These are phyloP conservation scores for Drosophila borealis DNA, from an alignment of 2,888 invertebrate species.

Conservation along the genomic window DNA sequence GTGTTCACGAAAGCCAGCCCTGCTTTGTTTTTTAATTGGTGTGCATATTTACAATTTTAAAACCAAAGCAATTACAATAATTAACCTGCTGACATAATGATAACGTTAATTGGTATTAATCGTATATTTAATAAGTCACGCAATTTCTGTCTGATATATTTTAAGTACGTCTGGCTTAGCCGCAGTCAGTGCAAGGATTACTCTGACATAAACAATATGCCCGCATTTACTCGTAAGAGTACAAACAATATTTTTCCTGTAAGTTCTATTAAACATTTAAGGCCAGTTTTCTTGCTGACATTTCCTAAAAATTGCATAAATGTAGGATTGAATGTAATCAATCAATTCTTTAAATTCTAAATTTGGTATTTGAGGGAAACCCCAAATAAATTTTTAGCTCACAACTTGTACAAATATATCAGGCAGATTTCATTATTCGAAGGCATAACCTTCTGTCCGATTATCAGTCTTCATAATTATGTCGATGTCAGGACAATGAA, in stretches of 20 bases:
- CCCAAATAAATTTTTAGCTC: no score
- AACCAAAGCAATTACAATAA: constrained; percentile 64
- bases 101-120: constrained; percentile 25
- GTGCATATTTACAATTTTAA: constrained; percentile 58
- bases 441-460: no score
- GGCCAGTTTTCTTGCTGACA: neutral
- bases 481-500: no score
- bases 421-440: no score
- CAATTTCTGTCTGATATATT: constrained; percentile 19
- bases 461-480: no score
- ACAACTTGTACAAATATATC: no score
- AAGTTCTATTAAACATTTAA: neutral
- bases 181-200: constrained; percentile 21
- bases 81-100: constrained; percentile 55
- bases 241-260: neutral
- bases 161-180: neutral
- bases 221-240: neutral
- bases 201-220: constrained; percentile 1
- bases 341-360: no score
- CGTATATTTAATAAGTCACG: constrained; percentile 54
- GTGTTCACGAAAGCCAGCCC: constrained; percentile 36
- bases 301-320: neutral
- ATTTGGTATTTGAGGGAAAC: no score
- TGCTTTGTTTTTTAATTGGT: constrained; percentile 39
- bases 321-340: no score